Conservation (phyloP, 2,888 invertebrate genomes). For the Ophion ventricosus region DNA sequence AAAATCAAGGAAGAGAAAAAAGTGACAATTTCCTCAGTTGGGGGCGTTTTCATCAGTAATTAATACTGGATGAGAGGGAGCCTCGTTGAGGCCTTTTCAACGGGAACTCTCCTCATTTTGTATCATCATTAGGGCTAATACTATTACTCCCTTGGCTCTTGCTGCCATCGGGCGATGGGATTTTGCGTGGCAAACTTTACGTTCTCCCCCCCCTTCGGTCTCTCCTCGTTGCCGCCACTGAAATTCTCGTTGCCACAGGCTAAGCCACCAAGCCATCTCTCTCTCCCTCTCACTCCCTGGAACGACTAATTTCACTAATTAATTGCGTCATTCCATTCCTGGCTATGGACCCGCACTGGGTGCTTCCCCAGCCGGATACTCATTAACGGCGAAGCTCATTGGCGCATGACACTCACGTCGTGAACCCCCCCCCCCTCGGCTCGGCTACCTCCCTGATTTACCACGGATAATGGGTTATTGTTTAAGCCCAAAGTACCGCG, state of each 20-base stretch:
- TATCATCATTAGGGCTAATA: not conserved
- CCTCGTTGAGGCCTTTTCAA: not conserved
- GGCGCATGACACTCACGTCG: slow-evolving; percentile 58
- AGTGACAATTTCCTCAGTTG: not conserved
- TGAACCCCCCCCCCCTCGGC: slow-evolving; percentile 14
- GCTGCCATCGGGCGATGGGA: not conserved
- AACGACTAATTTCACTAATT: slow-evolving; percentile 71
- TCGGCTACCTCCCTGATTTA: slow-evolving; percentile 30
- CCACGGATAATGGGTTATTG: slow-evolving; percentile 57
- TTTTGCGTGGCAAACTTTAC: not conserved
- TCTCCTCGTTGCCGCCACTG: slow-evolving; percentile 3
- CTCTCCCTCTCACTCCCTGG: slow-evolving; percentile 20
- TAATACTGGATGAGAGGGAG: not conserved
- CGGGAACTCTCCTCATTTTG: not conserved
- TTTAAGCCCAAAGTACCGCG: slow-evolving; percentile 41
- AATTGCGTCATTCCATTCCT: slow-evolving; percentile 69
- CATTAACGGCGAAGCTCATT: slow-evolving; percentile 67
- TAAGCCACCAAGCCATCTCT: slow-evolving; percentile 26
- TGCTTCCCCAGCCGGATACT: slow-evolving; percentile 61
- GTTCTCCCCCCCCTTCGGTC: not conserved
- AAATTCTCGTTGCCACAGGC: slow-evolving; percentile 37
- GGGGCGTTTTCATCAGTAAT: slow-evolving; percentile 7
- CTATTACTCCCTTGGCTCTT: slow-evolving; percentile 1
- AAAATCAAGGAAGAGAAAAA: not conserved
- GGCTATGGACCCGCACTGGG: slow-evolving; percentile 28